These are phyloP conservation scores for Lasius platythorax DNA, from an alignment of 2,888 invertebrate species.

Conservation along the genomic window DNA sequence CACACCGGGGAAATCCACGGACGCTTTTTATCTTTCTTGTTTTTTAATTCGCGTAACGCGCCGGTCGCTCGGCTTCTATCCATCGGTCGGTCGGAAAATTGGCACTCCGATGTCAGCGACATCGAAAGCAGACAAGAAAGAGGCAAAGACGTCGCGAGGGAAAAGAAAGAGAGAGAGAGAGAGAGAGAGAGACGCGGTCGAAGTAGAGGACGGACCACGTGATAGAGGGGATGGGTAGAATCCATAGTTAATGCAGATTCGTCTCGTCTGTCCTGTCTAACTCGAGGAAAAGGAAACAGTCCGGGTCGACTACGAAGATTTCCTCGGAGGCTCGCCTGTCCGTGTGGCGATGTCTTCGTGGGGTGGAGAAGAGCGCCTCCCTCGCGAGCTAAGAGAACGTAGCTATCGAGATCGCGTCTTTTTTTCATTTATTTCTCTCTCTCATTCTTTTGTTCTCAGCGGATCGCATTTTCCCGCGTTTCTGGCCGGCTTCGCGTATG, in stretches of 20 bases:
- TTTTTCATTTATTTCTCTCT: conserved; percentile 9
- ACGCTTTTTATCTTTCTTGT: conserved; percentile 17
- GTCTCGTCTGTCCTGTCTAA: conserved; percentile 61
- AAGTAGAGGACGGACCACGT: conserved; percentile 26
- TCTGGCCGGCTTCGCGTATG: conserved; percentile 7
- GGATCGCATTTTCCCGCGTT: neutral
- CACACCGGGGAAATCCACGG: conserved; percentile 56
- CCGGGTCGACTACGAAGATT: conserved; percentile 77
- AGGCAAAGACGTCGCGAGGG: neutral
- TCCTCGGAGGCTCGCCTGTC: conserved; percentile 77
- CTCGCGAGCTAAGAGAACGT: conserved; percentile 5
- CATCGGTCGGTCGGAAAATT: conserved; percentile 51
- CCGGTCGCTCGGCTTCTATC: neutral
- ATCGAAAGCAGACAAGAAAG: neutral
- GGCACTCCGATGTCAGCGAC: conserved; percentile 15
- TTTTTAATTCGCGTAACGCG: conserved; percentile 41
- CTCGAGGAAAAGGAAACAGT: conserved; percentile 65
- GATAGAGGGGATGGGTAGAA: conserved; percentile 47
- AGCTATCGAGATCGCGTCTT: conserved; percentile 24
- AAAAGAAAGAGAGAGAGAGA: conserved; percentile 8
- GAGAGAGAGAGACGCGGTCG: conserved; percentile 30
- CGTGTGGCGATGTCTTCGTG: conserved; percentile 47
- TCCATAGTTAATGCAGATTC: conserved; percentile 75
- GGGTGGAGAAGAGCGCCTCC: neutral
- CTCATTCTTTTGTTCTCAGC: neutral